A percentile compares a stretch with the other conserved stretches of the same genome.
Evolutionary conservation across 2,888 invertebrate species (phyloP).

Genomic region (Lasioglossum villosulum): DNA sequence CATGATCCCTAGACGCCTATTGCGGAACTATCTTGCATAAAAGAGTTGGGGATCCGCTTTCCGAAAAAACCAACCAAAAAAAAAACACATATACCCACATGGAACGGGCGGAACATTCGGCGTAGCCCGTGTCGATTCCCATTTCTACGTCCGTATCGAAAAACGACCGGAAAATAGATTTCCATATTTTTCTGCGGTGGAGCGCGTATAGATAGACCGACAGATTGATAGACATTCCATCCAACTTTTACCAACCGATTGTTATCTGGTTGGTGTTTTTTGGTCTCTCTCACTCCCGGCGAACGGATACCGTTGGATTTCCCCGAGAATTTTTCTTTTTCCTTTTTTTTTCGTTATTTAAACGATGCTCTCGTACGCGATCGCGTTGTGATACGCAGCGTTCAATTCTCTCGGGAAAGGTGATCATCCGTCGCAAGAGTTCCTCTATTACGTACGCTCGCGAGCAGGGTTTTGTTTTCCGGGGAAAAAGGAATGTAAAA

Average conservation of each 20-base stretch:
- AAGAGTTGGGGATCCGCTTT: conserved; percentile 27
- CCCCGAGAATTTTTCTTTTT: not conserved
- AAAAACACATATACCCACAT: not conserved
- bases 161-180: conserved; percentile 63
- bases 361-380: conserved; percentile 4
- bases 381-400: not conserved
- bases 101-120: conserved; percentile 31
- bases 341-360: not conserved
- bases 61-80: conserved; percentile 23
- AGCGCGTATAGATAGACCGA: conserved; percentile 61
- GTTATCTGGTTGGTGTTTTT: conserved; percentile 51
- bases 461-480: not conserved
- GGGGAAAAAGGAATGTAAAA: not conserved
- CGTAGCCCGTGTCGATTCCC: conserved; percentile 56
- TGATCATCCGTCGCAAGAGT: not conserved
- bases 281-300: not conserved
- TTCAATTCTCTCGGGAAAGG: not conserved
- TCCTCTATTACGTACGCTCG: not conserved
- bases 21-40: conserved; percentile 22
- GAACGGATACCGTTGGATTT: conserved; percentile 11
- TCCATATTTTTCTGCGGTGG: conserved; percentile 65
- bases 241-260: conserved; percentile 64
- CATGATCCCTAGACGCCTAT: conserved; percentile 14
- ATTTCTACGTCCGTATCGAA: conserved; percentile 61
- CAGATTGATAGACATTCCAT: conserved; percentile 69